A percentile compares a stretch with the other conserved stretches of the same genome.
Conservation (phyloP, 2,888 invertebrate genomes). For the Agrenia bidenticulata region DNA sequence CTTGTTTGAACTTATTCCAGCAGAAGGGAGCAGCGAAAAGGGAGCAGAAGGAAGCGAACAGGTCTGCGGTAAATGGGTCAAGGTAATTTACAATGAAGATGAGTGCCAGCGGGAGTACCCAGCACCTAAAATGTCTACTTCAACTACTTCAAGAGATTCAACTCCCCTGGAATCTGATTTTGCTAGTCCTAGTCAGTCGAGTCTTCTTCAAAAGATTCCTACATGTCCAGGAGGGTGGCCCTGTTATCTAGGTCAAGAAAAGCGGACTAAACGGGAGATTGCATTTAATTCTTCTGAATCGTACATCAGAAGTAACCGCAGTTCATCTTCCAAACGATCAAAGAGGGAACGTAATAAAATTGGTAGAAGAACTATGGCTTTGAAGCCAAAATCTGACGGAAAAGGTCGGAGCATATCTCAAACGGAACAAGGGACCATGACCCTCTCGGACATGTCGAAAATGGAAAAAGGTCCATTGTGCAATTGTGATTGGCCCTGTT, state of each 20-base stretch:
- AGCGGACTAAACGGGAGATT: background rate
- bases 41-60: no score
- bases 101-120: no score
- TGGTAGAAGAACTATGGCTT: background rate
- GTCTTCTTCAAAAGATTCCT: no score
- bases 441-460: background rate
- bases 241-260: background rate
- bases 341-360: background rate
- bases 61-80: no score
- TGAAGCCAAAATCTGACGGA: background rate
- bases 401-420: background rate
- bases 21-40: no score
- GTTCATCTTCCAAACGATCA: background rate
- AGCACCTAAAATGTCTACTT: no score
- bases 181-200: no score
- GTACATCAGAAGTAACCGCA: background rate
- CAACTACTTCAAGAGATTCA: no score
- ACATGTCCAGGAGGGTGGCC: conserved; percentile 1
- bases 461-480: conserved; percentile 24
- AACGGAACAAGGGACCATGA: background rate
- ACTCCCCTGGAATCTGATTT: no score
- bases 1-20: no score
- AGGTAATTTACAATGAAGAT: no score
- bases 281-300: background rate
- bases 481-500: conserved; percentile 41